phyloP scores from a whole-genome alignment of 1,140 invertebrate species.

The Sinella curviseta region DNA sequence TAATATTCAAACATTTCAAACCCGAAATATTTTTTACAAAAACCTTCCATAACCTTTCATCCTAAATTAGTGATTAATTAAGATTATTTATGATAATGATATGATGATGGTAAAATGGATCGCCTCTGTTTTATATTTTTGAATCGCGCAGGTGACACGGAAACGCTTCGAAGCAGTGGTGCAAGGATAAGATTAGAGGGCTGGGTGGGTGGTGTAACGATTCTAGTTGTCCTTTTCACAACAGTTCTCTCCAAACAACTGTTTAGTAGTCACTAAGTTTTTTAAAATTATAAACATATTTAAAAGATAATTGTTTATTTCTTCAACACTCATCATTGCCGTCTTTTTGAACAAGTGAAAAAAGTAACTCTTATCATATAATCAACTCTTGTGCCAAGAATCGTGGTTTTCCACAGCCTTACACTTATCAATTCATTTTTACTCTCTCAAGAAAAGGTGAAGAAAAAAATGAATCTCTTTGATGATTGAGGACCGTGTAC shows the following conservation, averaged over 20 bases:
- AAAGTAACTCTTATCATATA: not conserved
- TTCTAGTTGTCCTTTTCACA: not conserved
- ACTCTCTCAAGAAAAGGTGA: too few relatives aligned
- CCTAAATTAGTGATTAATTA: not conserved
- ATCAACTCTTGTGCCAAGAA: constrained; percentile 16
- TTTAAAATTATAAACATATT: not conserved
- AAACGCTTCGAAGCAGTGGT: constrained; percentile 17
- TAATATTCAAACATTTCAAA: too few relatives aligned
- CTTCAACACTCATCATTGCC: too few relatives aligned
- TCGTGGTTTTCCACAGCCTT: constrained; percentile 15
- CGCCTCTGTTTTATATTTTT: not conserved
- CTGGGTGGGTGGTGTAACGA: not conserved
- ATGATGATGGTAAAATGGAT: not conserved
- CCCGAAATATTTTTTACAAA: too few relatives aligned
- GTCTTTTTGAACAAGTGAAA: too few relatives aligned
- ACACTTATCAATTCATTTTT: not conserved
- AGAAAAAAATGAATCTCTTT: not conserved
- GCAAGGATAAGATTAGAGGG: not conserved
- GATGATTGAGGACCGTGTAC: too few relatives aligned
- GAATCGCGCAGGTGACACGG: constrained; percentile 11
- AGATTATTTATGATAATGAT: too few relatives aligned
- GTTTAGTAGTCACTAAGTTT: constrained; percentile 3
- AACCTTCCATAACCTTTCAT: not conserved
- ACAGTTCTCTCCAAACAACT: not conserved
- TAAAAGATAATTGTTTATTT: not conserved